phyloP scores from a whole-genome alignment of 2,113 vertebrate genomes.

The Sinocyclocheilus maitianheensis region DNA sequence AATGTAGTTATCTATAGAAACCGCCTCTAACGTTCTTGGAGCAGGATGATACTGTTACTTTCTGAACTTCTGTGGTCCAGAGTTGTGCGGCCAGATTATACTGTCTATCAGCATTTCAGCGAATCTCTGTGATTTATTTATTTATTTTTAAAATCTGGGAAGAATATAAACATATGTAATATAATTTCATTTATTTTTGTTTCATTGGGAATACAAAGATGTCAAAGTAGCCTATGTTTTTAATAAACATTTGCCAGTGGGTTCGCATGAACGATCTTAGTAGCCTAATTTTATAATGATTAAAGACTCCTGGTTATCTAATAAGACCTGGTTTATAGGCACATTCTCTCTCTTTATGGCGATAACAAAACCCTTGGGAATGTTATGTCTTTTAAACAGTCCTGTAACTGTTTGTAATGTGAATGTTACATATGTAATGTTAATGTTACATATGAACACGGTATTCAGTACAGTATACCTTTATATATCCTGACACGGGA shows the following conservation, averaged over 20 bases:
- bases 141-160: too few relatives aligned
- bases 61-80: not conserved
- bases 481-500: slow-evolving; percentile 63
- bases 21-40: not conserved
- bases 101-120: not conserved
- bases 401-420: too few relatives aligned
- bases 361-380: not conserved
- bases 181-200: not conserved
- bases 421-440: too few relatives aligned
- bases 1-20: not conserved
- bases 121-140: not conserved
- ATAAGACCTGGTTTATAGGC: not conserved
- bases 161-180: not conserved
- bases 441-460: not conserved
- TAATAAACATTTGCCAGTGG: not conserved
- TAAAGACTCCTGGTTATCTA: not conserved
- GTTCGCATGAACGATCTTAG: not conserved
- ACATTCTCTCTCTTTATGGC: not conserved
- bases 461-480: slow-evolving; percentile 59
- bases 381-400: not conserved
- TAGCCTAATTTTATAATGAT: not conserved
- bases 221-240: not conserved
- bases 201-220: not conserved
- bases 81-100: not conserved
- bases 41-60: slow-evolving; percentile 2